Evolutionary conservation across 1,140 invertebrate genomes (phyloP).

Genomic region (Akabosia matsudoensis): DNA sequence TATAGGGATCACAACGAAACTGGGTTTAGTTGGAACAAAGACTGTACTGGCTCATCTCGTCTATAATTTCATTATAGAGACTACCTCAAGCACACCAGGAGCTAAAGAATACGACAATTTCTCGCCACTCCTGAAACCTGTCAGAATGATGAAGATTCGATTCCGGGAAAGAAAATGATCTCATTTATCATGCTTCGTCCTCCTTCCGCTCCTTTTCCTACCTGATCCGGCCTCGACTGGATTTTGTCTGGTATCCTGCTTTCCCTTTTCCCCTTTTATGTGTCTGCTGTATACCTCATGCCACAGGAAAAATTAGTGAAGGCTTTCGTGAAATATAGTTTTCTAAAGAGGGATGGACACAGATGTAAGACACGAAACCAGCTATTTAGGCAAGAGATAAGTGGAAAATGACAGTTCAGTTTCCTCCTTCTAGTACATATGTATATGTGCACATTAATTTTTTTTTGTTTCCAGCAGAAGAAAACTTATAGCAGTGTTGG

Average conservation of each 20-base stretch:
- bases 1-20: neutral
- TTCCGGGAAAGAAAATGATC: slow-evolving; percentile 11
- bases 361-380: no score
- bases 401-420: no score
- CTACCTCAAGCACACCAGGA: neutral
- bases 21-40: neutral
- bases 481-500: no score
- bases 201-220: neutral
- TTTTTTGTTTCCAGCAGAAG: no score
- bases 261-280: neutral
- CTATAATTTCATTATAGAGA: slow-evolving; percentile 11
- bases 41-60: neutral
- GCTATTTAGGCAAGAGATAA: no score
- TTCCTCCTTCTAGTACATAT: no score
- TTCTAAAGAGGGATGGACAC: no score
- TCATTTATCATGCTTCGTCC: slow-evolving; percentile 5
- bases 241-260: neutral
- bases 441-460: no score
- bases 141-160: slow-evolving; percentile 24
- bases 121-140: slow-evolving; percentile 11
- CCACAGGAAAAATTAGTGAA: neutral
- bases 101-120: slow-evolving; percentile 3
- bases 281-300: neutral
- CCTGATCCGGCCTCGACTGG: neutral
- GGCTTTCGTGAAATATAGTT: no score